These are phyloP conservation scores for Sebastes minor DNA, from an alignment of 2,797 vertebrate species.

Conservation along the genomic window DNA sequence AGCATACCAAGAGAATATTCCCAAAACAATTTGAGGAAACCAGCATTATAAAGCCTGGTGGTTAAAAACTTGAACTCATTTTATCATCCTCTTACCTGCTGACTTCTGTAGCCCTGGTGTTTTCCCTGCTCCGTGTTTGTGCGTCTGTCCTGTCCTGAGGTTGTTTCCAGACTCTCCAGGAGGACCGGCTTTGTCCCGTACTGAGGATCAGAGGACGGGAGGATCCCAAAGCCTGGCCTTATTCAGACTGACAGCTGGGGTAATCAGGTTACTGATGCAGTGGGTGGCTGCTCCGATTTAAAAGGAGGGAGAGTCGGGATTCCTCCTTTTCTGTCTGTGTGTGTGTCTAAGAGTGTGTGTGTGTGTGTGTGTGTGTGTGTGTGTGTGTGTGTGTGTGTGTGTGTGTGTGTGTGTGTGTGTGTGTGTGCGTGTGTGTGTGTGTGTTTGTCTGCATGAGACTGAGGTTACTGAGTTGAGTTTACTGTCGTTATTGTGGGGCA, in stretches of 20 bases:
- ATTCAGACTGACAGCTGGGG: constrained; percentile 78
- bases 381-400: neutral
- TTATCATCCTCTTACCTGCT: constrained; percentile 49
- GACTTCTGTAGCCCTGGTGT: neutral
- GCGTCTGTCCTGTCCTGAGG: constrained; percentile 39
- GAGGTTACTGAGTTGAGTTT: constrained; percentile 22
- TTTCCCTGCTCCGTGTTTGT: neutral
- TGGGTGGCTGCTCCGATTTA: constrained; percentile 66
- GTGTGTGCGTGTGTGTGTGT: neutral
- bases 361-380: constrained; percentile 2
- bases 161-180: constrained; percentile 49
- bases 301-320: constrained; percentile 43
- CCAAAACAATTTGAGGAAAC: neutral
- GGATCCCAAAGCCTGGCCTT: constrained; percentile 66
- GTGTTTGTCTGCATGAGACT: neutral
- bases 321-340: constrained; percentile 26
- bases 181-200: constrained; percentile 50
- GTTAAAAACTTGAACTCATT: neutral
- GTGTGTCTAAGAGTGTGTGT: neutral
- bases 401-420: neutral
- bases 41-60: neutral
- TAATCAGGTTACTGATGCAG: constrained; percentile 79
- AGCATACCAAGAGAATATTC: constrained; percentile 35
- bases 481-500: constrained; percentile 8
- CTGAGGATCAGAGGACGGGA: constrained; percentile 55